Percentiles rank a stretch among this genome's conserved stretches.
phyloP scores from a whole-genome alignment of 2,888 invertebrate genomes.

The Caenorhabditis sp. region DNA sequence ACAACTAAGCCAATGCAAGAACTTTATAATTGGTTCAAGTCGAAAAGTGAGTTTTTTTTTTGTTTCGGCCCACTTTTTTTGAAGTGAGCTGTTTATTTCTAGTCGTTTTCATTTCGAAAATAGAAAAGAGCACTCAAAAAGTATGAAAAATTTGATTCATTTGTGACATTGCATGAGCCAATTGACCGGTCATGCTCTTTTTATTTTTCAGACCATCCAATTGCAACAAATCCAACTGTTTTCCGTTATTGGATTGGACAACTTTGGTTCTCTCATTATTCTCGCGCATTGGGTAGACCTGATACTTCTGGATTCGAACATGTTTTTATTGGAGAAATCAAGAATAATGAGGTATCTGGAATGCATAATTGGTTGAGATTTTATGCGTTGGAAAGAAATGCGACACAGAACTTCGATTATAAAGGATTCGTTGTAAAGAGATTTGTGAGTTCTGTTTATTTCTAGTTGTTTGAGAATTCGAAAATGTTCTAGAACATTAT shows the following conservation, averaged over 20 bases:
- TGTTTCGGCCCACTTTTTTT: too few species aligned
- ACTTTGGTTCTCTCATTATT: slow-evolving; percentile 79
- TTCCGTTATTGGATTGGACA: slow-evolving; percentile 59
- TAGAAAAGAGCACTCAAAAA: too few species aligned
- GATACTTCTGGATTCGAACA: slow-evolving; percentile 93
- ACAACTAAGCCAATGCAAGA: slow-evolving; percentile 81
- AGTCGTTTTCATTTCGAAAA: too few species aligned
- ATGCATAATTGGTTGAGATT: slow-evolving; percentile 92
- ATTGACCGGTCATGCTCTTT: too few species aligned
- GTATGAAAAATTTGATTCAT: too few species aligned
- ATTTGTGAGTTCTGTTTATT: slow-evolving; percentile 50
- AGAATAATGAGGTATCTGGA: slow-evolving; percentile 79
- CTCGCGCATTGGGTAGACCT: slow-evolving; percentile 78
- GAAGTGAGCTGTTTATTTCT: too few species aligned
- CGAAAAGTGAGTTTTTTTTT: slow-evolving; percentile 50
- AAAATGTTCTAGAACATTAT: slow-evolving; percentile 57
- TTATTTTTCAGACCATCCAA: slow-evolving; percentile 58
- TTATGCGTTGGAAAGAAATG: slow-evolving; percentile 75
- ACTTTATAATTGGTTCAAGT: slow-evolving; percentile 77
- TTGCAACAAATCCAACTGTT: slow-evolving; percentile 48
- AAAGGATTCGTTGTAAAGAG: slow-evolving; percentile 68
- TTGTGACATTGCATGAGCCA: too few species aligned
- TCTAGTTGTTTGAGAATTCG: too few species aligned
- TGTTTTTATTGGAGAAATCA: slow-evolving; percentile 87
- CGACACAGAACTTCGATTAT: slow-evolving; percentile 75